A percentile compares a stretch with the other conserved stretches of the same genome.
Evolutionary conservation across 2,797 vertebrate genomes (phyloP).

Genomic region (Amblyraja radiata): DNA sequence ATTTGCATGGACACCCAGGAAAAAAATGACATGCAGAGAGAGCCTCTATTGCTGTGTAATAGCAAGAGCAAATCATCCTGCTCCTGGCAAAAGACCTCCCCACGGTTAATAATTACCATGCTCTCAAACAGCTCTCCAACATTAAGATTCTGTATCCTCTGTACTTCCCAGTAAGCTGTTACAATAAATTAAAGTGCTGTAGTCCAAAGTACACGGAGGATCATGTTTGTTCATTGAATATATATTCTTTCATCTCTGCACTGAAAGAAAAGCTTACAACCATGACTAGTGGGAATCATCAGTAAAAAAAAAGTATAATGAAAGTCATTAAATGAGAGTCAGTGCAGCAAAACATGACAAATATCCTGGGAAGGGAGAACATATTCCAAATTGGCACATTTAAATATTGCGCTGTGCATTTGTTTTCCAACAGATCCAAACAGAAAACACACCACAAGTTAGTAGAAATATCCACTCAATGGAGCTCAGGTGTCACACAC

Average conservation of each 20-base stretch:
- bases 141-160: not conserved
- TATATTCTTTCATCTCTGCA: not conserved
- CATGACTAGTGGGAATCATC: not conserved
- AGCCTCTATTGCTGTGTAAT: not conserved
- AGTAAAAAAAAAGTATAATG: not conserved
- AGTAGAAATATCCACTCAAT: too few species aligned
- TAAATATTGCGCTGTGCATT: not conserved
- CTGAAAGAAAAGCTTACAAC: not conserved
- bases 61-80: not conserved
- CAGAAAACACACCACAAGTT: not conserved
- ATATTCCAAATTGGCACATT: not conserved
- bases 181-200: not conserved
- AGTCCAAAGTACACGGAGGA: not conserved
- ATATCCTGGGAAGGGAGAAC: not conserved
- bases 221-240: not conserved
- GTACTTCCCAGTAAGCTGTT: not conserved
- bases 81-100: not conserved
- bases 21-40: not conserved
- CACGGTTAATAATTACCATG: not conserved
- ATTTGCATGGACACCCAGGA: too few species aligned
- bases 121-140: not conserved
- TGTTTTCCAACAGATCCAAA: not conserved
- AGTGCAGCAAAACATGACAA: not conserved
- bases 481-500: not conserved
- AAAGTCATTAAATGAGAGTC: not conserved